A percentile compares a stretch with the other conserved stretches of the same genome.
Conservation (phyloP, 2,888 invertebrate species). For the Microchrysa polita region DNA sequence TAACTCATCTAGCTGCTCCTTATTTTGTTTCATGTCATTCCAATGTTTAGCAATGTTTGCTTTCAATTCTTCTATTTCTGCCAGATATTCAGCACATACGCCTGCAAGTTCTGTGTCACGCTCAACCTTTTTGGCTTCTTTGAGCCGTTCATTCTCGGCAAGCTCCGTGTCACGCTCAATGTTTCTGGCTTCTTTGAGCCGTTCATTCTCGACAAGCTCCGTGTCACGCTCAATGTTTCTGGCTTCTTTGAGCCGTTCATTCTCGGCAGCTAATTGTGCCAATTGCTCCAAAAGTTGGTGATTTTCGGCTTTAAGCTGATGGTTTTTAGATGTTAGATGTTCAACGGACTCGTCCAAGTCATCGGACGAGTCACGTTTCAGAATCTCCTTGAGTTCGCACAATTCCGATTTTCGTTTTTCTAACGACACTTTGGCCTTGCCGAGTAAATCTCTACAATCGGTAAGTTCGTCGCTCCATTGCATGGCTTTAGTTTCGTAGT, state of each 20-base stretch:
- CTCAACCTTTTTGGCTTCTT: conserved; percentile 20
- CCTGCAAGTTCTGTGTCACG: not conserved
- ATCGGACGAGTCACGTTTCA: conserved; percentile 22
- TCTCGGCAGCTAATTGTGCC: conserved; percentile 21
- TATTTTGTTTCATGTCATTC: conserved; percentile 3
- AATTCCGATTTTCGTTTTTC: conserved; percentile 40
- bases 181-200: conserved; percentile 19
- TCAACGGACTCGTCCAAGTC: conserved; percentile 20
- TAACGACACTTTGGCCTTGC: conserved; percentile 35
- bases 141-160: not conserved
- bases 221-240: conserved; percentile 10
- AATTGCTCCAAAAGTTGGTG: not conserved
- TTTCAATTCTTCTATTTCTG: conserved; percentile 23
- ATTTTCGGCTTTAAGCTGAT: conserved; percentile 7
- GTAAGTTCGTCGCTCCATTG: conserved; percentile 26
- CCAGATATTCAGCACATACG: not conserved
- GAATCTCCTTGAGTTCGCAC: conserved; percentile 20
- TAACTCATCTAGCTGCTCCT: not conserved
- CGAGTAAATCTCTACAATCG: conserved; percentile 27
- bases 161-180: conserved; percentile 1
- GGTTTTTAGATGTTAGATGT: conserved; percentile 15
- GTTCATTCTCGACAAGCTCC: conserved; percentile 14
- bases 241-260: not conserved
- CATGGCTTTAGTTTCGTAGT: conserved; percentile 20
- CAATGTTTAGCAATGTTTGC: not conserved